Evolutionary conservation across 2,888 invertebrate species (phyloP).

Genomic region (Lasioglossum zephyrum): DNA sequence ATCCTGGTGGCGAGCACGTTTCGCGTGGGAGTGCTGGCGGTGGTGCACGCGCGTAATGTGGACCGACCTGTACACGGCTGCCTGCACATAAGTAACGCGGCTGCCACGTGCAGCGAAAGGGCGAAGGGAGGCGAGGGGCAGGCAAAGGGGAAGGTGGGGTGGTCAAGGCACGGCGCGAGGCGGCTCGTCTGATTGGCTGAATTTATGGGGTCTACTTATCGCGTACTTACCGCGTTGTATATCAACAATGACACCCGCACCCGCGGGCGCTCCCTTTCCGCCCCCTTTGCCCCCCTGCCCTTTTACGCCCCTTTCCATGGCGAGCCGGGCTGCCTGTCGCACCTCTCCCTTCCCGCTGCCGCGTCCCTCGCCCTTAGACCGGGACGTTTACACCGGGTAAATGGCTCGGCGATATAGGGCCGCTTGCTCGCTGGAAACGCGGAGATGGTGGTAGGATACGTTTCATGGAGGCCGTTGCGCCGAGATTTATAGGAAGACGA

Average conservation of each 20-base stretch:
- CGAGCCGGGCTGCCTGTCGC: slow-evolving; percentile 53
- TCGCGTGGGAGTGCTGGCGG: slow-evolving; percentile 63
- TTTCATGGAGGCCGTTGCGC: slow-evolving; percentile 50
- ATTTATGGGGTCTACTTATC: slow-evolving; percentile 84
- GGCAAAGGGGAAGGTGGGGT: slow-evolving; percentile 34
- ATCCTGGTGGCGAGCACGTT: slow-evolving; percentile 34
- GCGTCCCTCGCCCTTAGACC: slow-evolving; percentile 42
- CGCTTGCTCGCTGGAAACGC: slow-evolving; percentile 41
- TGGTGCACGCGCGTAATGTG: slow-evolving; percentile 63
- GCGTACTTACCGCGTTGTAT: slow-evolving; percentile 84
- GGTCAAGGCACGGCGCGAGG: slow-evolving; percentile 72
- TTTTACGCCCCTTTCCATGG: slow-evolving; percentile 32
- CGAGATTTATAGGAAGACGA: slow-evolving; percentile 57
- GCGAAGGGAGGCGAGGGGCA: neutral
- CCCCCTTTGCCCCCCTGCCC: slow-evolving; percentile 8
- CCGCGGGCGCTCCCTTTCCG: slow-evolving; percentile 78
- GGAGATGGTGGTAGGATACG: slow-evolving; percentile 52
- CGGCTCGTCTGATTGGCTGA: slow-evolving; percentile 83
- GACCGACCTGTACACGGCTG: slow-evolving; percentile 68
- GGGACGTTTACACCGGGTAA: slow-evolving; percentile 77
- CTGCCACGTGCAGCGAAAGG: slow-evolving; percentile 63
- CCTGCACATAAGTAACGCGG: slow-evolving; percentile 73
- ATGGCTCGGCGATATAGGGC: slow-evolving; percentile 74
- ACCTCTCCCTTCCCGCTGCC: slow-evolving; percentile 47
- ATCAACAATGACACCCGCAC: slow-evolving; percentile 84